Evolutionary conservation across 2,797 vertebrate species (phyloP), one percentile per base, ranked within the genome.

Genomic region (Poeciliopsis turneri): DNA sequence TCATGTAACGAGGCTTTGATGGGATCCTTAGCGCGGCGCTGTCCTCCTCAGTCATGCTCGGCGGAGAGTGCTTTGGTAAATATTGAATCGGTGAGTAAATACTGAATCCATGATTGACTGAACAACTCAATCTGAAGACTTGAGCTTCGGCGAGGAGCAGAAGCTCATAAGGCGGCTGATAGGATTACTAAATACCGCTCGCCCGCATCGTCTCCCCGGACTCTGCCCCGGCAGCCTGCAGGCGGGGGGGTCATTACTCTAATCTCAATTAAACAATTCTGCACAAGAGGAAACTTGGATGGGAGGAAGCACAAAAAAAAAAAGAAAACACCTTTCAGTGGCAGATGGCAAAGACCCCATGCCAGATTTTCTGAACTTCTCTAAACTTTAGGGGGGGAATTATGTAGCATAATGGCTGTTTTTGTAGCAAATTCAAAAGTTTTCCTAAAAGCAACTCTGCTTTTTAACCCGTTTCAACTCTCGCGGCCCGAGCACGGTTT

Each of bases 101-200:
- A 93, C 91, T 93, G 87, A 89, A 91, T 86, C 85, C 80, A 72
- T 90, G 93, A 94, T 92, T 92, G 91, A 92, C 83, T 90, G 86
- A 91, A 92, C 87, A 89, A 83, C 89, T 92, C 87, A 91, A 90
- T 93, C 88, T 84, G 79, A 84, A 82, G 86, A 91, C 46, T 25
- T 23, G 88, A 88, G 90, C 85, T 73, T 86, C 83, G 64, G 33
- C 30, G 78, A 81, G 68, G 76, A 84, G 86, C 84, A 80, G 82
- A 80, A 61, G 57, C 85, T 89, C 84, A 80, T 84, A 68, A 82
- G 71, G 82, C 49, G 61, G 85, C 82, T 88, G 90, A 92, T 82
- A 80, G 81, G 87, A 92, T 93, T 92, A 90, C 88, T 90, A 92
- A 92, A 90, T 79, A 92, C 85, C 45, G 80, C 88, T 87, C 47